Evolutionary conservation across 2,797 vertebrate genomes (phyloP), one percentile per base, ranked within the genome.

Genomic region (Myotis findleyi): DNA sequence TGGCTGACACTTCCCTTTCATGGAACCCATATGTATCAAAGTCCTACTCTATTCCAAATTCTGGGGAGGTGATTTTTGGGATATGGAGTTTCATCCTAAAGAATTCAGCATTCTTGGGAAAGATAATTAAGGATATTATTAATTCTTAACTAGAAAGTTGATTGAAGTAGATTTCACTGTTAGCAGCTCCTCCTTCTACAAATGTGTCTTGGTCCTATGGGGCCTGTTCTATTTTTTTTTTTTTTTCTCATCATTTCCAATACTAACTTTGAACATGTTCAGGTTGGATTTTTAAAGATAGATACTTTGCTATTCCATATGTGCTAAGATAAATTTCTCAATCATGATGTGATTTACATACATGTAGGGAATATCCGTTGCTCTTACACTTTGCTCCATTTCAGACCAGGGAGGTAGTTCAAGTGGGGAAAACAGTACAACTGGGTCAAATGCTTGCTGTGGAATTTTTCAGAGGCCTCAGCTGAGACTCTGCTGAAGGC

Each of bases 401-500:
- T 81, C 16, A 30, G 10, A 64, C 9, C 10, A 59, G 5, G 44
- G 38, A 91, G 27, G 6, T 0, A 69, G 7, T n/a, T 23, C n/a
- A 2, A 53, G 5, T 41, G n/a, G n/a, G 2, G 0, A 2, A 23
- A 20, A 13, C 25, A 21, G 4, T 33, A 11, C 13, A 44, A 6
- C 2, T 36, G 44, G 12, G 10, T 25, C 66, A 41, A 59, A 76
- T 59, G 11, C 11, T 44, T 44, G 3, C 16, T 69, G 0, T 57
- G 44, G 18, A 72, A 17, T 10, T 88, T 16, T 76, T 3, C 9
- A 69, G 36, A 36, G 27, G 53, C 17, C 2, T 75, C 59, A 47
- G 3, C 64, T 82, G 27, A 73, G 18, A 72, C 27, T 27, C 16
- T 33, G 6, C 41, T 36, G 36, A 27, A 94, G 51, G 27, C 23